Evolutionary conservation across 2,797 vertebrate species (phyloP), one percentile per base, ranked within the genome.

Genomic region (Ctenopoma kingsleyae): DNA sequence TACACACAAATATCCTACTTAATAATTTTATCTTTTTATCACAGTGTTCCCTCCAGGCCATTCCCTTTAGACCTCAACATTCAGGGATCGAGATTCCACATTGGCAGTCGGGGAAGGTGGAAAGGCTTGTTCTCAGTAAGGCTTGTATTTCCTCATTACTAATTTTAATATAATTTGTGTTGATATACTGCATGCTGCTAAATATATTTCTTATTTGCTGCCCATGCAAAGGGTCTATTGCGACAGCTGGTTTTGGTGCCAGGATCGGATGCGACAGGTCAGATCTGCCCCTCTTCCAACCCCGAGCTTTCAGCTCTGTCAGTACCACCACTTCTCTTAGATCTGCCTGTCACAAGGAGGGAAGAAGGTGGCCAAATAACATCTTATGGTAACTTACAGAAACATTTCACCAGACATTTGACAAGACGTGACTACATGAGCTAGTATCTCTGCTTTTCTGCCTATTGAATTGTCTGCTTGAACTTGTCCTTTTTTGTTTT

Each of bases 241-340:
- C 93, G 96, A 47, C 98, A 99, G 91, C 94, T 99, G 22, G 96
- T 98, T 59, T 90, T 99, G 82, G 90, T 98, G 68, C 96, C 97
- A 0, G 96, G 97, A 76, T 94, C 92, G 0, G 97, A 98, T 0
- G 96, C 95, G 63, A 94, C 94, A 6, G 74, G 87, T 27, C 89
- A 69, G 62, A 91, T 98, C 63, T 99, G 98, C 85, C 95, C 95
- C 0, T 88, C 94, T 15, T 41, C 85, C 44, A 85, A 92, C n/a
- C 84, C 96, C 1, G 91, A 90, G 44, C 88, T 94, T 1, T 91
- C 92, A 0, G 78, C 88, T 3, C 93, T 98, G 59, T 95, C 95
- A n/a, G 83, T 97, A 4, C 98, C 98, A 0, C 47, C 71, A 0
- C 67, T 91, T 38, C 94, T 99, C 55, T 90, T 93, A 55, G 93